These are phyloP conservation scores for Panagrolaimus sp. DNA, from an alignment of 1,140 invertebrate genomes.

Conservation along the genomic window DNA sequence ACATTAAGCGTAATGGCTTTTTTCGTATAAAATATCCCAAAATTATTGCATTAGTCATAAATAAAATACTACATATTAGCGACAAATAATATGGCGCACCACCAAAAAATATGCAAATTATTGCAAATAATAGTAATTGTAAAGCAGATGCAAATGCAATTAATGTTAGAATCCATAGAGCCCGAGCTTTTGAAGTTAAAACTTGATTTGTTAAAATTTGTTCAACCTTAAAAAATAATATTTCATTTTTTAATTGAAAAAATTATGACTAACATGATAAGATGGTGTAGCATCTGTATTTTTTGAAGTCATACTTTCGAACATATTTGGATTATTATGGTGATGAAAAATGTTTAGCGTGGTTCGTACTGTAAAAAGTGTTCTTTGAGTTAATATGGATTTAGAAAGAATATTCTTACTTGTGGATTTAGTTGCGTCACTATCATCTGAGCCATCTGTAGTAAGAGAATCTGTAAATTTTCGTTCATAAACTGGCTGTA, in stretches of 20 bases:
- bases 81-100: constrained; percentile 45
- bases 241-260: not conserved
- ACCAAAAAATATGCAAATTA: constrained; percentile 54
- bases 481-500: constrained; percentile 31
- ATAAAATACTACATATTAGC: constrained; percentile 29
- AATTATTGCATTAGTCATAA: constrained; percentile 42
- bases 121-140: constrained; percentile 46
- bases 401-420: constrained; percentile 20
- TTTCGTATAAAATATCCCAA: constrained; percentile 42
- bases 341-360: constrained; percentile 46
- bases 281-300: constrained; percentile 35
- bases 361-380: constrained; percentile 34
- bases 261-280: constrained; percentile 36
- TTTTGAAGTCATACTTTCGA: constrained; percentile 31
- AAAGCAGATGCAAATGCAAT: constrained; percentile 40
- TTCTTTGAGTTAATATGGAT: not conserved
- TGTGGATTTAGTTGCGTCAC: constrained; percentile 49
- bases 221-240: constrained; percentile 37
- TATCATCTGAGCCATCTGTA: constrained; percentile 29
- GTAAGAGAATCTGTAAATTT: constrained; percentile 40
- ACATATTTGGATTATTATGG: constrained; percentile 29
- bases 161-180: constrained; percentile 37
- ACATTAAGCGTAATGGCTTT: constrained; percentile 33
- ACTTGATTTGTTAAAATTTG: constrained; percentile 48
- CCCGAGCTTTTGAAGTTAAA: constrained; percentile 34